A percentile compares a stretch with the other conserved stretches of the same genome.
phyloP scores from a whole-genome alignment of 1,140 invertebrate species.

The Daktulosphaira vitifoliae region DNA sequence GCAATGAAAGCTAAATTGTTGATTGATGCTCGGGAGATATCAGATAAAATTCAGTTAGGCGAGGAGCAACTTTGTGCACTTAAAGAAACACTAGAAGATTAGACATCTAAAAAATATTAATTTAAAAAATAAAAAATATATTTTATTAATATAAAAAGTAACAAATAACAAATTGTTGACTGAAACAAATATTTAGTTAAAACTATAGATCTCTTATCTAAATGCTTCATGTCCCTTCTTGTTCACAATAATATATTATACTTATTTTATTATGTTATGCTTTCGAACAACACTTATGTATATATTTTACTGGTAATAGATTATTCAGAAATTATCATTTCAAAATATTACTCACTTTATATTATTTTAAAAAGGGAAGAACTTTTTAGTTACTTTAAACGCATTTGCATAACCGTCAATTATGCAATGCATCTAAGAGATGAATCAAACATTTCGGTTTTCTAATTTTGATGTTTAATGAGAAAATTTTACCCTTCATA shows the following conservation, averaged over 20 bases:
- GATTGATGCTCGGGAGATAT: constrained; percentile 73
- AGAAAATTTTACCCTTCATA: constrained; percentile 7
- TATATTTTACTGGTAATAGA: too few relatives aligned
- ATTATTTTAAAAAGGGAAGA: neutral
- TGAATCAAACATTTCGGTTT: neutral
- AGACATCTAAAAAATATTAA: neutral
- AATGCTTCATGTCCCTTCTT: neutral
- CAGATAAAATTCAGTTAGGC: constrained; percentile 77
- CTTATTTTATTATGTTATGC: constrained; percentile 10
- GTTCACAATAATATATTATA: neutral
- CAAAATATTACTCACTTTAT: neutral
- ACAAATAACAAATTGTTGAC: constrained; percentile 1
- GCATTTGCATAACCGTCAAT: neutral
- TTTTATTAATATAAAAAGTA: neutral
- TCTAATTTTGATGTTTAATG: neutral
- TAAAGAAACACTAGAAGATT: constrained; percentile 48
- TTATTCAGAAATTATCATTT: too few relatives aligned
- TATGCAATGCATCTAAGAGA: neutral
- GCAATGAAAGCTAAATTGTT: constrained; percentile 87
- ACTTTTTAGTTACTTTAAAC: neutral
- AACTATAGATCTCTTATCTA: constrained; percentile 21
- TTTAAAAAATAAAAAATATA: neutral
- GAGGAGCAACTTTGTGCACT: constrained; percentile 73
- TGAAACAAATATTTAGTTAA: constrained; percentile 9
- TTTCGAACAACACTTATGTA: constrained; percentile 25